Evolutionary conservation across 2,113 vertebrate species (phyloP).

Genomic region (Sciurus niger): DNA sequence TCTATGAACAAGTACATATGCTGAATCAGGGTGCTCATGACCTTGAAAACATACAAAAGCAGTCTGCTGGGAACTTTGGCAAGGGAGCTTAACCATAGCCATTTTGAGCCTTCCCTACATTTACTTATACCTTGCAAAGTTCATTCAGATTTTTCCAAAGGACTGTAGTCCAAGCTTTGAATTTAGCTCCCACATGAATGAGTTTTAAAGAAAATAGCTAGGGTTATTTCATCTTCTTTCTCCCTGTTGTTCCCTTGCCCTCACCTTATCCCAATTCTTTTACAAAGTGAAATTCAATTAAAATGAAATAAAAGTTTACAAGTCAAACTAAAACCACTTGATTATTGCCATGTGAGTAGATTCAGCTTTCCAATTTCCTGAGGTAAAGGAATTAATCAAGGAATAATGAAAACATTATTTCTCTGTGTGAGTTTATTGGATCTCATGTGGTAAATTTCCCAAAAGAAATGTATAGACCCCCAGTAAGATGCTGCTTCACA

Average conservation of each 20-base stretch:
- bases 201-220: constrained; percentile 1
- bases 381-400: background rate
- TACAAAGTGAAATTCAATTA: background rate
- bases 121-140: background rate
- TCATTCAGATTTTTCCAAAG: constrained; percentile 8
- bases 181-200: background rate
- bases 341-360: background rate
- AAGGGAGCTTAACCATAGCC: no score
- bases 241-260: background rate
- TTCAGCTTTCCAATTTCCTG: background rate
- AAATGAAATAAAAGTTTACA: background rate
- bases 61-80: no score
- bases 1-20: no score
- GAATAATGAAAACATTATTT: background rate
- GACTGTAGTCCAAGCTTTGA: background rate
- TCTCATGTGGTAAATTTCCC: background rate
- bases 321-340: background rate
- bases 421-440: background rate
- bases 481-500: background rate
- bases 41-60: no score
- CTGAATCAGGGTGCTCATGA: no score
- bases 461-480: background rate
- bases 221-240: background rate
- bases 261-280: background rate
- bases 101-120: no score